Evolutionary conservation across 2,797 vertebrate genomes (phyloP), one percentile per base, ranked within the genome.

Genomic region (Pseudochaenichthys georgianus): DNA sequence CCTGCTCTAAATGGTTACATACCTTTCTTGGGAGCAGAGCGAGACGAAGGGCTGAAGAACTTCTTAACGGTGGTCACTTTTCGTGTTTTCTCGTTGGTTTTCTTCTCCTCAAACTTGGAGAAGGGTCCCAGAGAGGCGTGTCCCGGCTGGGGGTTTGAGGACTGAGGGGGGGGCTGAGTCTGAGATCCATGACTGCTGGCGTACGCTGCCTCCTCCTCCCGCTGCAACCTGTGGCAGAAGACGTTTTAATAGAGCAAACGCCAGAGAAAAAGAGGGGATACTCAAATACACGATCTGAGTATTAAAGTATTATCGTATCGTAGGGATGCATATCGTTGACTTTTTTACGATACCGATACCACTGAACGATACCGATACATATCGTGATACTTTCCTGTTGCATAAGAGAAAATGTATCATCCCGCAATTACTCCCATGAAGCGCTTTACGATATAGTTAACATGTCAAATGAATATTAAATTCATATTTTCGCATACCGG

Each of bases 31-130:
- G 96, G 87, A 63, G 95, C 93, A 5, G 95, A 93, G 66, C 98
- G 96, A n/a, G 98, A 97, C 0, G 98, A 99, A 4, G 98, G 96
- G 77, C 96, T 98, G 93, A 99, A 99, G 94, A 99, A 99, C 80
- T 99, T 99, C 93, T 99, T 99, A 15, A 99, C 98, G 0, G 98
- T 99, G 16, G 97, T 99, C 75, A 99, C 98, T 81, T 99, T 98
- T 4, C 98, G 94, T 0, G 97, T 97, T 88, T 99, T 99, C 92
- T 99, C 97, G 0, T 98, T 99, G 77, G 97, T 98, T 87, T 99
- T 99, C 95, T 99, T 99, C 88, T 99, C 98, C 88, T 99, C 98
- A 59, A 99, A 99, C 87, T 99, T 99, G 53, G 98, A 97, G 81
- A 99, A 99, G 6, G 97, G 96, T 23, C 96, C 93, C 0, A 97